A percentile compares a stretch with the other conserved stretches of the same genome.
phyloP scores from a whole-genome alignment of 2,888 invertebrate genomes.

The Terebella lapidaria region DNA sequence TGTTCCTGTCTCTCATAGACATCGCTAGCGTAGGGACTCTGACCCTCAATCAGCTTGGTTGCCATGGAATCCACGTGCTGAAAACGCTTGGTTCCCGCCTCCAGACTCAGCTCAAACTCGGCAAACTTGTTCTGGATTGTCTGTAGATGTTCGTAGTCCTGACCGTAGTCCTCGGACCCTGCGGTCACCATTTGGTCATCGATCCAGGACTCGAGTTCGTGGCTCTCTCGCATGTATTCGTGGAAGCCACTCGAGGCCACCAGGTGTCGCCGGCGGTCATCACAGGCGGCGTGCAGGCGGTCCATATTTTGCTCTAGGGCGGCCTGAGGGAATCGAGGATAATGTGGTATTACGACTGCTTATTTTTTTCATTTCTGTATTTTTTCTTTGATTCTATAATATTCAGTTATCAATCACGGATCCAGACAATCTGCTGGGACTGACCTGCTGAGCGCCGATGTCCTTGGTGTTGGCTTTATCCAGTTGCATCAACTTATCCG shows the following conservation, averaged over 20 bases:
- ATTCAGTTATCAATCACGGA: too few relatives aligned
- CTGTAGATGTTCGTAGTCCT: slow-evolving; percentile 87
- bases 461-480: slow-evolving; percentile 71
- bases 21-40: slow-evolving; percentile 76
- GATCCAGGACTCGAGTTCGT: slow-evolving; percentile 92
- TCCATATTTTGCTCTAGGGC: slow-evolving; percentile 60
- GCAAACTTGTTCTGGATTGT: slow-evolving; percentile 82
- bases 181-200: slow-evolving; percentile 84
- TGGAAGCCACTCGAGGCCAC: slow-evolving; percentile 85
- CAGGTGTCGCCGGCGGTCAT: slow-evolving; percentile 70
- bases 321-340: too few relatives aligned
- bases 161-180: slow-evolving; percentile 92
- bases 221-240: slow-evolving; percentile 56
- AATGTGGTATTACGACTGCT: too few relatives aligned
- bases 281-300: slow-evolving; percentile 48
- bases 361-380: too few relatives aligned
- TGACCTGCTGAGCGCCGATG: slow-evolving; percentile 44
- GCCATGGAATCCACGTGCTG: slow-evolving; percentile 61
- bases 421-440: too few relatives aligned
- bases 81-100: slow-evolving; percentile 81
- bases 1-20: slow-evolving; percentile 82
- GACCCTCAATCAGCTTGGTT: slow-evolving; percentile 60
- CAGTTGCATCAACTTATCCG: slow-evolving; percentile 57
- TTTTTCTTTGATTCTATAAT: too few relatives aligned
- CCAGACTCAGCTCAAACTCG: slow-evolving; percentile 75